Evolutionary conservation across 2,888 invertebrate genomes (phyloP).

Genomic region (Dendrolimus houi): DNA sequence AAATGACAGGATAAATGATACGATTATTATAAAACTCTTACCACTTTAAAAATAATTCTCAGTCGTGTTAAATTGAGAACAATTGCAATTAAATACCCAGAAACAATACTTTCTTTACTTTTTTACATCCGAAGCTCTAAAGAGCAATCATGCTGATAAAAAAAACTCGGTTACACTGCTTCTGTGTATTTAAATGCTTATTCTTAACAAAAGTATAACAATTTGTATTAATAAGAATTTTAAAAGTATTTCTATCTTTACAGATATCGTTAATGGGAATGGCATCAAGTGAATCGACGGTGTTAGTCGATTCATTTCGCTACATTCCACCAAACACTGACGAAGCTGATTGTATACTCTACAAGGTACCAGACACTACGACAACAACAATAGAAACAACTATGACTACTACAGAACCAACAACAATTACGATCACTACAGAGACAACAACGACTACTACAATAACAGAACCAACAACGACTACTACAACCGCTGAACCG

Average conservation of each 20-base stretch:
- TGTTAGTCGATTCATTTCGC: constrained; percentile 29
- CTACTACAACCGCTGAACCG: neutral
- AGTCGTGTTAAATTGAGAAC: no score
- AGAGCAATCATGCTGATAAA: no score
- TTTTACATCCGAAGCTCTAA: no score
- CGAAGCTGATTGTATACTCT: constrained; percentile 20
- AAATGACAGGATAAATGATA: no score
- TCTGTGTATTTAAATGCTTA: no score
- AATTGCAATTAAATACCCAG: no score
- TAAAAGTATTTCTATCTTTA: constrained; percentile 8
- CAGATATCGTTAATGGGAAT: constrained; percentile 26
- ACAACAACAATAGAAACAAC: neutral
- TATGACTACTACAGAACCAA: neutral
- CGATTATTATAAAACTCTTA: no score
- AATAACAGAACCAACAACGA: neutral
- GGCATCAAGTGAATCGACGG: constrained; percentile 13
- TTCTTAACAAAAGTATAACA: no score
- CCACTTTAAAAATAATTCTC: no score
- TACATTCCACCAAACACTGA: constrained; percentile 18
- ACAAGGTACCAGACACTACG: constrained; percentile 8
- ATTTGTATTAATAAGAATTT: no score
- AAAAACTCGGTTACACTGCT: no score
- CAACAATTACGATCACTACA: neutral
- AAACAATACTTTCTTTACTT: no score
- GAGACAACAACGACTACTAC: neutral